These are phyloP conservation scores for Diadromus collaris DNA, from an alignment of 2,888 invertebrate genomes.

Conservation along the genomic window DNA sequence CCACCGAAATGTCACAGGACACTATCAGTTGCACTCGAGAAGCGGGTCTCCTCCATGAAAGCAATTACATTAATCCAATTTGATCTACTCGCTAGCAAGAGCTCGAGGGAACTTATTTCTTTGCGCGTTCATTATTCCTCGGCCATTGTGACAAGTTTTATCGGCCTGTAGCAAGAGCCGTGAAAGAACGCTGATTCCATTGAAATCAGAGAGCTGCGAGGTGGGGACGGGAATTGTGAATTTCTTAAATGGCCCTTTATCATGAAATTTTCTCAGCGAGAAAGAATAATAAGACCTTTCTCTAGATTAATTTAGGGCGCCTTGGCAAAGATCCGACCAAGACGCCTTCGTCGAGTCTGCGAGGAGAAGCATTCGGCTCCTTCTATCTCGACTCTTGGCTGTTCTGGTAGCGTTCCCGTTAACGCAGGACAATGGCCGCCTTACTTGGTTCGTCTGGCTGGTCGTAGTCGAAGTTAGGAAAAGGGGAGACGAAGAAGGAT, in stretches of 20 bases:
- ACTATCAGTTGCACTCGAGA: not conserved
- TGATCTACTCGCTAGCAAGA: slow-evolving; percentile 19
- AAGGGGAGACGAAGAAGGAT: slow-evolving; percentile 44
- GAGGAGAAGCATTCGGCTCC: not conserved
- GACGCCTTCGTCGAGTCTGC: not conserved
- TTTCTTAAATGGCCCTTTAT: slow-evolving; percentile 72
- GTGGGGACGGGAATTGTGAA: slow-evolving; percentile 66
- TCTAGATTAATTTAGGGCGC: slow-evolving; percentile 48
- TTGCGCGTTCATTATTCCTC: slow-evolving; percentile 5
- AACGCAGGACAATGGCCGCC: slow-evolving; percentile 50
- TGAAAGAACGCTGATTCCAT: slow-evolving; percentile 11
- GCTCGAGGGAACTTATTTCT: not conserved
- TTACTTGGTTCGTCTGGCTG: slow-evolving; percentile 28
- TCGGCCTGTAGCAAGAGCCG: slow-evolving; percentile 25
- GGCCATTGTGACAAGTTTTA: slow-evolving; percentile 50
- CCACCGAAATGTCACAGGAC: not conserved
- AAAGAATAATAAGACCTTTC: slow-evolving; percentile 58
- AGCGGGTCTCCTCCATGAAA: not conserved
- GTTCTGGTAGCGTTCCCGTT: slow-evolving; percentile 31
- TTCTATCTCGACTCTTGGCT: slow-evolving; percentile 26
- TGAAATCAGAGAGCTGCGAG: slow-evolving; percentile 23
- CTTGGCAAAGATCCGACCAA: not conserved
- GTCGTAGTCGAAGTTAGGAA: slow-evolving; percentile 38
- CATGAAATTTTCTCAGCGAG: slow-evolving; percentile 48
- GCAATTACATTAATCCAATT: slow-evolving; percentile 35